Evolutionary conservation across 2,888 invertebrate genomes (phyloP).

Genomic region (Odontomyia ornata): DNA sequence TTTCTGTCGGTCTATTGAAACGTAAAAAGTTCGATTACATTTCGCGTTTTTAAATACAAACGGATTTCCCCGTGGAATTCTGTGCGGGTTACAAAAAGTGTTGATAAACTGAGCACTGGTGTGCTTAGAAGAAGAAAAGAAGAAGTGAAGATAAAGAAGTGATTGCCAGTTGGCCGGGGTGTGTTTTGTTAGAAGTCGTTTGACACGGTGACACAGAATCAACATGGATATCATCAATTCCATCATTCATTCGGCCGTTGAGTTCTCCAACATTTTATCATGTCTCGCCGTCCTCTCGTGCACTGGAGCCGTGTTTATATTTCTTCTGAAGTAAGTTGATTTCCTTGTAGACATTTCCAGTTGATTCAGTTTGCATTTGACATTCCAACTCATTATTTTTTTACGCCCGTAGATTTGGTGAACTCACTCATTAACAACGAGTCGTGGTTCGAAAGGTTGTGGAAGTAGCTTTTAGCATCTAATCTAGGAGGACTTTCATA

Average conservation of each 20-base stretch:
- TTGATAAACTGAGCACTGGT: background rate
- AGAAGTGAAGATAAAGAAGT: background rate
- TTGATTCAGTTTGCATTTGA: background rate
- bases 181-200: background rate
- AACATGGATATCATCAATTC: conserved; percentile 48
- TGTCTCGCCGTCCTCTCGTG: conserved; percentile 47
- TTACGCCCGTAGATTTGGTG: background rate
- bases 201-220: conserved; percentile 5
- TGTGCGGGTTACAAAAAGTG: background rate
- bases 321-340: conserved; percentile 49
- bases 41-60: background rate
- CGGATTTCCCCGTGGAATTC: background rate
- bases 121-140: background rate
- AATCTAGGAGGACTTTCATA: no score
- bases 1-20: background rate
- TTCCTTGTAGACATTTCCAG: background rate
- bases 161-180: background rate
- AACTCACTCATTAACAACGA: background rate
- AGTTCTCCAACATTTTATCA: conserved; percentile 47
- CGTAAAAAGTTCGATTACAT: background rate
- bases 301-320: conserved; percentile 46
- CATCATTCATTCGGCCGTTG: conserved; percentile 46
- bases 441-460: background rate
- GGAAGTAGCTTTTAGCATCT: background rate
- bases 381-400: background rate